Conservation (phyloP, 2,113 vertebrate genomes). For the Coregonus clupeaformis region DNA sequence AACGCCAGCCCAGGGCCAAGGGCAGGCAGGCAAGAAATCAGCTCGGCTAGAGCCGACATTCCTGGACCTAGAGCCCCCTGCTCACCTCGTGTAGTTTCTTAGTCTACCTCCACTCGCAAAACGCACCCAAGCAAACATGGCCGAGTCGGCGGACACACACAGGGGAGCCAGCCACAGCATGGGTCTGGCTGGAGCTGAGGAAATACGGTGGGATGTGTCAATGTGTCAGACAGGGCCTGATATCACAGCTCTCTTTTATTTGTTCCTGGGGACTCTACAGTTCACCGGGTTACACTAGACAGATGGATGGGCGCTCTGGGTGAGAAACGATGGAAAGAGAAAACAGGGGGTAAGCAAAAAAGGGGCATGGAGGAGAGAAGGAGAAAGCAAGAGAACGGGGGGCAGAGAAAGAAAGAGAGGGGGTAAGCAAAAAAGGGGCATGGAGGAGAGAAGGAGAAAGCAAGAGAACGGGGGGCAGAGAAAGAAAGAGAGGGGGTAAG, state of each 20-base stretch:
- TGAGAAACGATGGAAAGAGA: background rate
- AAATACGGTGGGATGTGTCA: background rate
- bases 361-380: background rate
- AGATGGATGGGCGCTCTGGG: background rate
- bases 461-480: too few species aligned
- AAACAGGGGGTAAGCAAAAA: background rate
- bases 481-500: slow-evolving; percentile 4
- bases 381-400: background rate
- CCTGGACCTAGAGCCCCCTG: background rate
- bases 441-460: too few species aligned
- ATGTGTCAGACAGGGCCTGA: background rate
- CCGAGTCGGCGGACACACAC: background rate
- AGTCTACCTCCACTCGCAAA: background rate
- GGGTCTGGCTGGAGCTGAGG: background rate
- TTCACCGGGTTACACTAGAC: background rate
- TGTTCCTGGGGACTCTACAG: slow-evolving; percentile 18
- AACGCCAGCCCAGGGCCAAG: background rate
- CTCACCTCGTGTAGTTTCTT: background rate
- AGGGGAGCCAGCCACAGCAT: background rate
- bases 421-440: too few species aligned
- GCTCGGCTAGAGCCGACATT: background rate
- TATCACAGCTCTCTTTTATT: background rate
- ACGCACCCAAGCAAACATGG: background rate
- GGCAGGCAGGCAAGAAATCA: background rate
- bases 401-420: slow-evolving; percentile 6